Evolutionary conservation across 2,888 invertebrate species (phyloP).

Genomic region (Chromoteleia sp.): DNA sequence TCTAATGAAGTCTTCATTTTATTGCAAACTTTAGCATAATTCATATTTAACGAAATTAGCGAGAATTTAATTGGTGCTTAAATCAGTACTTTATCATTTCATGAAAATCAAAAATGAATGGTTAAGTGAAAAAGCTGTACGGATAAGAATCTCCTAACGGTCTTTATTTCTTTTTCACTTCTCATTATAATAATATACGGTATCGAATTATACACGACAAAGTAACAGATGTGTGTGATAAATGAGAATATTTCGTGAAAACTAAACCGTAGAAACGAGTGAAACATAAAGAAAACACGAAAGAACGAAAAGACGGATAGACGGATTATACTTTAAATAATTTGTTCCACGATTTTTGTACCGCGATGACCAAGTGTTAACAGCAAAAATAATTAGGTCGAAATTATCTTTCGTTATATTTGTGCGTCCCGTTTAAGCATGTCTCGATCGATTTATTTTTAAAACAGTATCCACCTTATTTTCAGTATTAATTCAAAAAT

Average conservation of each 20-base stretch:
- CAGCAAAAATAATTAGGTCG: conserved; percentile 34
- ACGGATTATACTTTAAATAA: conserved; percentile 17
- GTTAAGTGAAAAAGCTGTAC: conserved; percentile 17
- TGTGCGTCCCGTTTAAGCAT: conserved; percentile 10
- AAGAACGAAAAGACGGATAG: neutral
- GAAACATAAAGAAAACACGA: conserved; percentile 2
- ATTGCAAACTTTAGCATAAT: neutral
- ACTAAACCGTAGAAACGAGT: conserved; percentile 18
- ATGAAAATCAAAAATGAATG: conserved; percentile 21
- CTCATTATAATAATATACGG: conserved; percentile 23
- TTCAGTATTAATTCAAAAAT: neutral
- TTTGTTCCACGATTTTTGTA: conserved; percentile 7
- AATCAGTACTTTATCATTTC: conserved; percentile 10
- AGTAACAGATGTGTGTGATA: conserved; percentile 27
- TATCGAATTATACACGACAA: conserved; percentile 10
- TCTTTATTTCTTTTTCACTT: neutral
- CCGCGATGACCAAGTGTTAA: conserved; percentile 15
- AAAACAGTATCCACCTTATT: neutral
- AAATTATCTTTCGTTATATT: conserved; percentile 29
- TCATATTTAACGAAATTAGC: neutral
- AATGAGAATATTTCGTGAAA: conserved; percentile 50
- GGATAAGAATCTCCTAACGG: conserved; percentile 12
- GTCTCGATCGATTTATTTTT: conserved; percentile 22
- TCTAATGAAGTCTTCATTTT: conserved; percentile 17
- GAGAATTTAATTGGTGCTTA: conserved; percentile 1